Evolutionary conservation across 2,888 invertebrate genomes (phyloP).

Genomic region (Tetragnatha montana): DNA sequence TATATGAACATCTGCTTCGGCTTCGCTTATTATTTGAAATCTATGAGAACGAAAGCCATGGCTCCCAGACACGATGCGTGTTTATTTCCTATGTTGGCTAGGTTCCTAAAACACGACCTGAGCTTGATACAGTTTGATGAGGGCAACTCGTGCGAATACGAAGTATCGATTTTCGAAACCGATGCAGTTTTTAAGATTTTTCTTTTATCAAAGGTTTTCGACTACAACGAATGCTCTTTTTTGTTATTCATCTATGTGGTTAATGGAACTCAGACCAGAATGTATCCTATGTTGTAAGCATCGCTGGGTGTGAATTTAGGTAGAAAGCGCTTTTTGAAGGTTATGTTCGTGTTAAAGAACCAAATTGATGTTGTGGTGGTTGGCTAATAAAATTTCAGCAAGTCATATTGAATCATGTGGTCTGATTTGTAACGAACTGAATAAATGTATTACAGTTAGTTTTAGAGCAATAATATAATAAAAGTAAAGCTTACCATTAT

Average conservation of each 20-base stretch:
- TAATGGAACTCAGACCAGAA: not conserved
- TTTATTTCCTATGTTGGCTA: conserved; percentile 42
- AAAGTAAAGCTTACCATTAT: too few relatives aligned
- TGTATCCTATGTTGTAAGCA: too few relatives aligned
- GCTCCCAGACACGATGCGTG: not conserved
- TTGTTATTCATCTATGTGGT: not conserved
- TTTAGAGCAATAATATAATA: too few relatives aligned
- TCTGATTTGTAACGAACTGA: too few relatives aligned
- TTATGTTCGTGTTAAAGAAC: too few relatives aligned
- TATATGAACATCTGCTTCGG: not conserved
- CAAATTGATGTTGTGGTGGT: too few relatives aligned
- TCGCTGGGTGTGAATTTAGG: too few relatives aligned
- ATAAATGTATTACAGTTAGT: too few relatives aligned
- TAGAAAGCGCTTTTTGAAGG: too few relatives aligned
- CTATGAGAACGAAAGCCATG: conserved; percentile 5
- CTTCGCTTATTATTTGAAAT: conserved; percentile 12
- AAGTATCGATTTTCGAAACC: conserved; percentile 50
- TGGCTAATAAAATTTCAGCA: too few relatives aligned
- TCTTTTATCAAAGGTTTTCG: conserved; percentile 3
- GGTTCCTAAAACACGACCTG: conserved; percentile 32
- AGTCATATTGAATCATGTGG: too few relatives aligned
- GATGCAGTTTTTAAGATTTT: conserved; percentile 6
- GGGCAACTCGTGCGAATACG: conserved; percentile 49
- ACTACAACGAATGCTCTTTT: conserved; percentile 6
- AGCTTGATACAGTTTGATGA: conserved; percentile 43